Conservation (phyloP, 2,888 invertebrate species). For the Chalcis sispes region DNA sequence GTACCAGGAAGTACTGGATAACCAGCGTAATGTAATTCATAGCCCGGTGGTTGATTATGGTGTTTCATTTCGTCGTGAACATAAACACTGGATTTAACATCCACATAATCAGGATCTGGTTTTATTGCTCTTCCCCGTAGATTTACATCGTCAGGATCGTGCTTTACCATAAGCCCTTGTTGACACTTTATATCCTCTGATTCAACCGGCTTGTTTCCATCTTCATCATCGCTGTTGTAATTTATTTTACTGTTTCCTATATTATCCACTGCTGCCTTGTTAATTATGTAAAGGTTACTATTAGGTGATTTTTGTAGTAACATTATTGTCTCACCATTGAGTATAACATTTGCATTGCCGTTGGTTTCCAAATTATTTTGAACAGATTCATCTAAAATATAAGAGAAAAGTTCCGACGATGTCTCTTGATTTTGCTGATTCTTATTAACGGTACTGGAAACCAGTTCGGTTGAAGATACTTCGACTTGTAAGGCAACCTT, state of each 20-base stretch:
- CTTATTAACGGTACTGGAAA: constrained; percentile 51
- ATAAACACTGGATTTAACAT: constrained; percentile 24
- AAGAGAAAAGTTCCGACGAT: constrained; percentile 32
- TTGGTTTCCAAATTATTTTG: constrained; percentile 56
- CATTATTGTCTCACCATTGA: constrained; percentile 73
- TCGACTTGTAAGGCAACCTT: constrained; percentile 67
- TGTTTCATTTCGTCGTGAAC: constrained; percentile 54
- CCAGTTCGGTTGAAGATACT: constrained; percentile 65
- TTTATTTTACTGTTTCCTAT: constrained; percentile 29
- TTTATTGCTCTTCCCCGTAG: constrained; percentile 26
- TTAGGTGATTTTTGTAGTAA: constrained; percentile 72
- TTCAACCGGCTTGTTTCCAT: constrained; percentile 52
- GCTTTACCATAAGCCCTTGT: constrained; percentile 56
- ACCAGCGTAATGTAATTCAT: constrained; percentile 39
- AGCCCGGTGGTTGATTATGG: constrained; percentile 28
- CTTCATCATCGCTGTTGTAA: constrained; percentile 63
- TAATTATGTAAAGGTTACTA: constrained; percentile 73
- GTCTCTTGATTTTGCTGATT: constrained; percentile 52
- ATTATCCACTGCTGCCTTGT: constrained; percentile 67
- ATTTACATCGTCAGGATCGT: constrained; percentile 51
- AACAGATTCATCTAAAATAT: constrained; percentile 41
- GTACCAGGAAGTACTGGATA: constrained; percentile 22
- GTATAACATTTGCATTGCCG: constrained; percentile 70
- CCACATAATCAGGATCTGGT: constrained; percentile 48
- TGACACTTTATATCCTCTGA: constrained; percentile 43